Evolutionary conservation across 2,888 invertebrate genomes (phyloP).

Genomic region (Phyllotreta cruciferae): DNA sequence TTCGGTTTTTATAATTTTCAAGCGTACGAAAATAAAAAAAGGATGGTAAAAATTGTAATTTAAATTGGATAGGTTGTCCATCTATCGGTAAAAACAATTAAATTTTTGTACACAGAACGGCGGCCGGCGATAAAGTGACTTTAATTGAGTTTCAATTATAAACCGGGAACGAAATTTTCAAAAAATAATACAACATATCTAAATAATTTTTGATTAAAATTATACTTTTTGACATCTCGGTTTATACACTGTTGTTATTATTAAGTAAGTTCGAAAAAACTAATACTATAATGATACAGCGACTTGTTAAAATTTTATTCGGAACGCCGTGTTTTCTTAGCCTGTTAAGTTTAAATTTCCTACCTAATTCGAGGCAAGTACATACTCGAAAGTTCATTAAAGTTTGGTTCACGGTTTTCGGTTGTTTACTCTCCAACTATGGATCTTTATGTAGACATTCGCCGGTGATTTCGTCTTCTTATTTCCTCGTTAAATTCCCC

Average conservation of each 20-base stretch:
- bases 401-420: conserved; percentile 28
- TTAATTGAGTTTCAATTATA: too few relatives aligned
- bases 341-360: conserved; percentile 23
- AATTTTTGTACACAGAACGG: not conserved
- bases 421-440: conserved; percentile 30
- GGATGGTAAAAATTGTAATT: not conserved
- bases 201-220: too few relatives aligned
- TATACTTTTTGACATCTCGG: too few relatives aligned
- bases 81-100: conserved; percentile 3
- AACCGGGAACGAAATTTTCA: too few relatives aligned
- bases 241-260: too few relatives aligned
- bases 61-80: conserved; percentile 4
- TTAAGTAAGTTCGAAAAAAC: too few relatives aligned
- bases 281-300: too few relatives aligned
- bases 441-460: conserved; percentile 28
- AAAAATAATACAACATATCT: too few relatives aligned
- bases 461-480: conserved; percentile 16
- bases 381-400: conserved; percentile 26
- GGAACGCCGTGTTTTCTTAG: conserved; percentile 3
- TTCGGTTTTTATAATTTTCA: conserved; percentile 16
- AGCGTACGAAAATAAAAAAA: conserved; percentile 7
- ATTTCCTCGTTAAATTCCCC: too few relatives aligned
- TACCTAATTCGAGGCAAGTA: conserved; percentile 27
- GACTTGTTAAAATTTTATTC: too few relatives aligned
- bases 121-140: too few relatives aligned